Evolutionary conservation across 2,797 vertebrate species (phyloP), one percentile per base, ranked within the genome.

Genomic region (Poeciliopsis paucimaculata): DNA sequence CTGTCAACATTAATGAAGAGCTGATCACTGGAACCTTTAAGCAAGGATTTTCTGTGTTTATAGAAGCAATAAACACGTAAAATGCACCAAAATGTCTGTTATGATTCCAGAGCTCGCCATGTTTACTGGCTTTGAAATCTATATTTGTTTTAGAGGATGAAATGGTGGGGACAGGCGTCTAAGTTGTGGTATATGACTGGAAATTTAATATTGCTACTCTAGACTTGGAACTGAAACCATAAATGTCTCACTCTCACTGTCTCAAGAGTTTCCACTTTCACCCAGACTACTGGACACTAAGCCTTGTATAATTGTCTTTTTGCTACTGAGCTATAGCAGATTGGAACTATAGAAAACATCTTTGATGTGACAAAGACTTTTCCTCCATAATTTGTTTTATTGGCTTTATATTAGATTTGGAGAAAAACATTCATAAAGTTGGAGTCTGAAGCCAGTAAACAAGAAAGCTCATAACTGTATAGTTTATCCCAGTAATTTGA

Each of bases 231-330:
- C 92, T 95, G 95, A 96, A 85, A 92, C 93, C 88, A 87, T 91
- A 82, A 91, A 95, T 92, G 90, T 93, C 86, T 95, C 94, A 95
- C 93, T 93, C 84, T 89, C 91, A 85, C 85, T 84, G 94, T 95
- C 94, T 95, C 90, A 87, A 68, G 86, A 94, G 89, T 93, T 88
- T 90, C 87, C 85, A 90, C 86, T 92, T 95, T 91, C 90, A 75
- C 85, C n/a, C 79, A 47, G 60, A 80, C 57, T 23, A 85, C 80
- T 78, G 78, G 77, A 73, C 51, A 79, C 46, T 51, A 39, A 10
- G 66, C 73, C 39, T 78, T 70, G 53, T 74, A 53, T 81, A 71
- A 39, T 71, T 23, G 36, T 55, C 11, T 64, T 53, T 72, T 57
- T 45, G 0, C 47, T 70, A 68, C 75, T 71, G 12, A 43, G 16